Evolutionary conservation across 2,797 vertebrate species (phyloP).

Genomic region (Protosalanx chinensis): DNA sequence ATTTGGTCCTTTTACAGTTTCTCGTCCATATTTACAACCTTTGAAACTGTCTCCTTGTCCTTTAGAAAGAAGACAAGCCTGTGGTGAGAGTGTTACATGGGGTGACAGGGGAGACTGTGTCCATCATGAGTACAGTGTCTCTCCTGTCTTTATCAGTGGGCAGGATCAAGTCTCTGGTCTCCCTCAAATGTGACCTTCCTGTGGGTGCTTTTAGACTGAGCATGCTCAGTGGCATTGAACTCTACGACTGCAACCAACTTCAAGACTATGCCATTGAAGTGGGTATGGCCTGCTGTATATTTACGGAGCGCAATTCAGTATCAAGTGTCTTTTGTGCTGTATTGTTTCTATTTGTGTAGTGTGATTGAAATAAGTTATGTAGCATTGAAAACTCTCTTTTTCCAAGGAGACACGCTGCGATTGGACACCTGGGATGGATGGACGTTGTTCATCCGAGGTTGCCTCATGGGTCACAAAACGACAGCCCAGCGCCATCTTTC

Average conservation of each 20-base stretch:
- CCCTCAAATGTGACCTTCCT: conserved; percentile 66
- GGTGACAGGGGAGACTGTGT: conserved; percentile 66
- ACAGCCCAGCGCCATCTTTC: conserved; percentile 56
- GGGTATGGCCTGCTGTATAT: conserved; percentile 53
- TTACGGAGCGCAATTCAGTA: background rate
- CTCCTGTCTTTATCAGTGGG: conserved; percentile 64
- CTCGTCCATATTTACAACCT: background rate
- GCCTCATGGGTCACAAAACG: conserved; percentile 53
- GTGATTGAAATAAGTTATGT: background rate
- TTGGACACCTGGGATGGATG: conserved; percentile 56
- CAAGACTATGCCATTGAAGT: conserved; percentile 61
- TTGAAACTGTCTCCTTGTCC: background rate
- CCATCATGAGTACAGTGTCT: conserved; percentile 55
- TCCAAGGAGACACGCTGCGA: conserved; percentile 4
- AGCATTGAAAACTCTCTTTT: background rate
- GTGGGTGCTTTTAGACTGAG: conserved; percentile 72
- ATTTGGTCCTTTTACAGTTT: background rate
- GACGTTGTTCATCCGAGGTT: conserved; percentile 58
- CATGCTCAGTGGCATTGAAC: conserved; percentile 61
- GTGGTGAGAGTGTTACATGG: conserved; percentile 69
- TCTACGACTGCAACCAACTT: conserved; percentile 76
- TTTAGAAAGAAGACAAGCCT: conserved; percentile 71
- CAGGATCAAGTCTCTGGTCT: conserved; percentile 65
- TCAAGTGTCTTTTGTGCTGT: background rate
- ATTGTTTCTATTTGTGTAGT: background rate